Evolutionary conservation across 2,888 invertebrate genomes (phyloP), one percentile per base, ranked within the genome.

Genomic region (Harmothoe impar): DNA sequence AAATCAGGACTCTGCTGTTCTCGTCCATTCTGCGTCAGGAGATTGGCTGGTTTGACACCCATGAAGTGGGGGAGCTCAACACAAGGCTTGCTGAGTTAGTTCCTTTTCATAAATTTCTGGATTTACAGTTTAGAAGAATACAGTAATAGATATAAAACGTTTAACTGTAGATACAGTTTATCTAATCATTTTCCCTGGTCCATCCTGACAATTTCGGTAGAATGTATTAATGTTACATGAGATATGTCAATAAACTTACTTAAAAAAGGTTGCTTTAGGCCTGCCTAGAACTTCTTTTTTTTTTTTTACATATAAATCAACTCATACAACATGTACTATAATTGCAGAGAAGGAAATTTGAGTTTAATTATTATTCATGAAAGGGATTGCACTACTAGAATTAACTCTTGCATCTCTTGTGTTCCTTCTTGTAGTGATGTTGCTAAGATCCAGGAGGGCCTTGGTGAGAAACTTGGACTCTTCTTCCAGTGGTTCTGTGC

Each of bases 401-500:
- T n/a, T n/a, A n/a, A n/a, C n/a, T 43, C 43, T 43, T 7, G 10
- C 10, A 43, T 43, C 43, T 43, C 5, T 31, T 77, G 0, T 25
- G 31, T 10, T 25, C 3, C 25, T 77, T 77, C 77, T 86, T 94
- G 77, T 94, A 97, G 97, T 94, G 95, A 95, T 90, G 93, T 95
- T n/a, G 92, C 94, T 33, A 95, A 95, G 96, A 96, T 98, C 92
- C 98, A 98, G 96, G 98, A 98, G 92, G 98, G 98, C 20, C 97
- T 98, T 68, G 98, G 98, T 0, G 98, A 98, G 95, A 98, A 98
- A 95, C 96, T 98, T 54, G 97, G 97, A 0, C 97, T 97, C 92
- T 97, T 98, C 93, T 94, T 97, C 12, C 97, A 97, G 95, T 97
- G 97, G 94, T 96, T 97, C 93, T 96, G 97, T 0, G 97, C 97